Percentiles rank a stretch among this genome's conserved stretches.
These are phyloP conservation scores for Actinia equina DNA, from an alignment of 64 coral and sea anemone genomes.

Conservation along the genomic window DNA sequence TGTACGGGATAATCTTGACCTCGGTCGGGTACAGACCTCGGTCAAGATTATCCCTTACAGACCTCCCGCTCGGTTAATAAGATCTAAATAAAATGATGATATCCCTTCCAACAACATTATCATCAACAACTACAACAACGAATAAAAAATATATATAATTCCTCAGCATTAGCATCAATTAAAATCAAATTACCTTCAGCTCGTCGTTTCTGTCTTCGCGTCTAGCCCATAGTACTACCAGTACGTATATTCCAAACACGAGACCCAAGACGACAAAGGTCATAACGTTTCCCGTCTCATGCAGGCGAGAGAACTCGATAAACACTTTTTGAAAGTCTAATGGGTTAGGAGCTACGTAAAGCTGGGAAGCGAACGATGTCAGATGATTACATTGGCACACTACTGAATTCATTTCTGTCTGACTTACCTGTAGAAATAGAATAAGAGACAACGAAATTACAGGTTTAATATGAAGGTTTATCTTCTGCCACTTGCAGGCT, in stretches of 20 bases:
- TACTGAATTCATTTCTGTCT: not conserved
- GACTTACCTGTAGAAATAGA: not conserved
- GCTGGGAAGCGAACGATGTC: constrained; percentile 36
- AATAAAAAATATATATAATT: no score
- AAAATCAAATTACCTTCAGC: constrained; percentile 22
- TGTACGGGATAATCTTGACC: no score
- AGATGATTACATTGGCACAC: constrained; percentile 23
- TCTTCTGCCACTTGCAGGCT: no score
- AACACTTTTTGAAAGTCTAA: constrained; percentile 50
- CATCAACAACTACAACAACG: no score
- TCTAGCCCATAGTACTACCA: constrained; percentile 25
- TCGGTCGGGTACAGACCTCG: no score
- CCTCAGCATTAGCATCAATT: no score
- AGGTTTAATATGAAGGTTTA: no score
- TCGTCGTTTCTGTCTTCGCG: constrained; percentile 25
- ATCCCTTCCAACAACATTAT: no score
- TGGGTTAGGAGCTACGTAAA: constrained; percentile 37
- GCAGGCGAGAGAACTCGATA: constrained; percentile 13
- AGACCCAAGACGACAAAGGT: constrained; percentile 32
- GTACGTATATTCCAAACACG: constrained; percentile 22
- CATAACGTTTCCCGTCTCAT: constrained; percentile 45
- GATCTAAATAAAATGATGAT: no score
- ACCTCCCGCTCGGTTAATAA: no score
- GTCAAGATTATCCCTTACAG: no score
- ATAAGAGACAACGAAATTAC: not conserved